Base-by-base conservation (phyloP, 1,140 invertebrate species). In the Drosophila burlai region DNA sequence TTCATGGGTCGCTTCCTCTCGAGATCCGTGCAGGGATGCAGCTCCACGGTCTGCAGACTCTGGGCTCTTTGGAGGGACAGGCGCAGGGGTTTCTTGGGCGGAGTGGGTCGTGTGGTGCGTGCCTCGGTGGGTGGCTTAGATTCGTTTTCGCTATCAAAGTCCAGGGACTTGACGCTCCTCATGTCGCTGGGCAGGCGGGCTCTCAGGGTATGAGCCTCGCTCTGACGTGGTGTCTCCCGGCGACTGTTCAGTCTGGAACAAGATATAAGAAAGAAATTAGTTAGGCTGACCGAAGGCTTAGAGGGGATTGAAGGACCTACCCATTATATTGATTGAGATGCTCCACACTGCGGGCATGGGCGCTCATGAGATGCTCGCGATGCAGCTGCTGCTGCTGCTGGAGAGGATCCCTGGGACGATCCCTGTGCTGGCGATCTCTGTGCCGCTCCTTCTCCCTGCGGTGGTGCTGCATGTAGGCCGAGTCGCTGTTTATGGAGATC, bases 61-160 rank as follows among this genome's bases (percentile, higher is more conserved):
- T 93, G 92, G 0, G 97, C 96, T 76, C 97, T 95, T 85, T 97
- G 97, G 2, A 98, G 92, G 1, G 97, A 97, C 4, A 98, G 92
- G 7, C 97, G 93, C 2, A 97, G 83, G 1, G 97, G 97, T 89
- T 98, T 98, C 82, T 97, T 96, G 18, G 97, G 97, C 6, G 97
- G 97, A 18, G 95, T 95, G 6, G 97, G 97, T 36, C 96, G 93
- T 3, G 94, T 94, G 24, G 93, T 79, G 8, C 93, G 92, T 2
- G 93, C 93, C 49, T 95, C 95, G 0, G 95, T 95, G 0, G 94
- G 36, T 8, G 74, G 77, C 82, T 93, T 91, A 42, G 66, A 67
- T 43, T 92, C 91, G 47, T 83, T 93, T 49, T 93, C 92, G 63
- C 90, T 92, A 47, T 96, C 95, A 78, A 96, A 95, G 85, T 96